A percentile compares a stretch with the other conserved stretches of the same genome.
Evolutionary conservation across 2,113 vertebrate genomes (phyloP).

Genomic region (Struthidea cinerea): DNA sequence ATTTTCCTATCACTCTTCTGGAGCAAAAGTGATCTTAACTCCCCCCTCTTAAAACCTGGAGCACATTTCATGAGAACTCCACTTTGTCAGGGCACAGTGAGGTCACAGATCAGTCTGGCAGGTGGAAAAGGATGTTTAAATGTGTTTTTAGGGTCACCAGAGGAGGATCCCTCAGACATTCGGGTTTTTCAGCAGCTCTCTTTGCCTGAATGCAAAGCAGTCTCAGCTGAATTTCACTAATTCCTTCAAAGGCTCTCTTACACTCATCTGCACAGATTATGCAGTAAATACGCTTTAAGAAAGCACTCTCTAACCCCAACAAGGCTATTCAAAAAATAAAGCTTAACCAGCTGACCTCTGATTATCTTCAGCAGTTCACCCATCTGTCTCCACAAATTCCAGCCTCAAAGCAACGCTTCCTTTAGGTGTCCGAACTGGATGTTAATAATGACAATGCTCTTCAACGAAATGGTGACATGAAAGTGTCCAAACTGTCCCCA

Average conservation of each 20-base stretch:
- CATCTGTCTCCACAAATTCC: neutral
- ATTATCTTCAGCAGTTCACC: neutral
- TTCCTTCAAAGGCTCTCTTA: conserved; percentile 33
- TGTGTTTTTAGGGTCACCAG: neutral
- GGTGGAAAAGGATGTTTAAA: neutral
- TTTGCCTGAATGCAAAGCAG: neutral
- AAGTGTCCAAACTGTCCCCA: neutral
- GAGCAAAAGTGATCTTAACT: neutral
- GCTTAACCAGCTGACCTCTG: neutral
- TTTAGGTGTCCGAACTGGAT: neutral
- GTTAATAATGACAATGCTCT: neutral
- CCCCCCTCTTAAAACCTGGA: neutral
- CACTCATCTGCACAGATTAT: conserved; percentile 3
- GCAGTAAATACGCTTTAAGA: neutral
- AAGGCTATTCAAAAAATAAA: neutral
- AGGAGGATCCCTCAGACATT: neutral
- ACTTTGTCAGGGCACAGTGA: neutral
- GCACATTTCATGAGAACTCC: accelerated
- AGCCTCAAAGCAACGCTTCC: neutral
- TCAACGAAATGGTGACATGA: neutral
- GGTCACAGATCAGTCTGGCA: neutral
- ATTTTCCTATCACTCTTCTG: neutral
- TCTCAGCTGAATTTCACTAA: neutral
- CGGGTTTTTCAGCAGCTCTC: neutral
- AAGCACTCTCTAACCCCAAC: neutral